Base-by-base conservation (phyloP, 2,888 invertebrate genomes). In the Harmothoe impar region DNA sequence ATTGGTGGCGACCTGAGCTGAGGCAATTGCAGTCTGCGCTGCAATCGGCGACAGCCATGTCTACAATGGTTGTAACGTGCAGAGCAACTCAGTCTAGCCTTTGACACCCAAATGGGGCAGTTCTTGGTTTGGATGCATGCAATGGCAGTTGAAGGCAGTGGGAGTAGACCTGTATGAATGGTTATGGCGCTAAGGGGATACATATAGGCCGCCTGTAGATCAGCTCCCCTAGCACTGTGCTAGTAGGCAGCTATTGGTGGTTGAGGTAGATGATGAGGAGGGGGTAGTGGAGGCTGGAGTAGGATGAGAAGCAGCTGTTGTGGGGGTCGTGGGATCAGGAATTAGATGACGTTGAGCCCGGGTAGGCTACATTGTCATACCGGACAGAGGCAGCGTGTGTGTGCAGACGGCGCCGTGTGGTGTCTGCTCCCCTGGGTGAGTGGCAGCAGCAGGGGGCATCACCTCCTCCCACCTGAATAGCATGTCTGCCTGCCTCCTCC, bases 281-380 rank as follows among this genome's bases (percentile, higher is more conserved):
- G 25, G 72, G 72, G 0, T 15, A 17, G 31, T 5, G 72, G 31
- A 72, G 72, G 29, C 29, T 0, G 25, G 29, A 68, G n/a, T n/a
- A 68, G 29, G 29, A 29, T 72, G 29, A 72, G 72, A 72, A 29
- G 72, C 72, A 72, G 72, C 72, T 72, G 72, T 72, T 25, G 29
- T 25, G 72, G 72, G 29, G 72, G 62, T 62, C 23, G 62, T 15
- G 72, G 72, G 72, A 72, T 72, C 72, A 29, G 72, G 72, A 72
- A 72, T 72, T 72, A 72, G 72, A 72, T 72, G 15, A 72, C 12
- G 72, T 15, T 72, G 15, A 29, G 29, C 31, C 72, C 12, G 72
- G 29, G 72, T 62, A 62, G 62, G 62, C 62, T 20, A 7, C 25
- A 62, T 62, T 62, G 62, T 62, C 25, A 62, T n/a, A 62, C 62